Base-by-base conservation (phyloP, 2,797 vertebrate genomes). In the Sylvilagus floridanus region DNA sequence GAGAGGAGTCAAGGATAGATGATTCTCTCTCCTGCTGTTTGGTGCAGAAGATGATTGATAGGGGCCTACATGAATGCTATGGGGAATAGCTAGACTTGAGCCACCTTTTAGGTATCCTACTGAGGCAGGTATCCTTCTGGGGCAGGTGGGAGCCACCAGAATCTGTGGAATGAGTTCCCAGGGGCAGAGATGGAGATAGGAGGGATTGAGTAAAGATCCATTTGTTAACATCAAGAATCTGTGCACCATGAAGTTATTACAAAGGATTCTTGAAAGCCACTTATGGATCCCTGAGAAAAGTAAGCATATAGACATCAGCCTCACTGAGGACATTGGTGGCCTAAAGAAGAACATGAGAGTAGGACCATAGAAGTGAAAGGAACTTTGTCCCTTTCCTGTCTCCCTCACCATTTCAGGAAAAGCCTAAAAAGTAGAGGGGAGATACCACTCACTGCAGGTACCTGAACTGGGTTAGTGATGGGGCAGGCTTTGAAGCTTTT, bases 241-340 rank as follows among this genome's bases (percentile, higher is more conserved):
- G 37, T n/a, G 16, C 32, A 50, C 8, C 6, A 32, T 7, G 79
- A 26, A 28, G 3, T 30, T 32, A 24, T 26, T 28, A 30, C 4
- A 9, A 30, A 5, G 26, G 30, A 50, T 81, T 83, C 72, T 66
- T 62, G 57, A 42, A 90, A 79, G 47, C 2, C 5, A 14, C 0
- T 1, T 2, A 0, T 8, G 57, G 26, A 16, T 35, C 30, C 24
- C 12, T 17, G 17, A 60, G 47, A 62, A 79, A n/a, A 35, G 62
- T 0, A 3, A 0, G 1, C 10, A 6, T 30, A 0, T 50, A 52
- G 63, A 24, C 26, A 42, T n/a, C 8, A n/a, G 77, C 35, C 26
- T 11, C 21, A 3, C 0, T 0, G 22, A 69, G 65, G 78, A 14
- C 79, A 75, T 4, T 73, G 24, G 30, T 19, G 22, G 32, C 12